A percentile compares a stretch with the other conserved stretches of the same genome.
Evolutionary conservation across 1,140 invertebrate species (phyloP).

Genomic region (Drosophila parabipectinata): DNA sequence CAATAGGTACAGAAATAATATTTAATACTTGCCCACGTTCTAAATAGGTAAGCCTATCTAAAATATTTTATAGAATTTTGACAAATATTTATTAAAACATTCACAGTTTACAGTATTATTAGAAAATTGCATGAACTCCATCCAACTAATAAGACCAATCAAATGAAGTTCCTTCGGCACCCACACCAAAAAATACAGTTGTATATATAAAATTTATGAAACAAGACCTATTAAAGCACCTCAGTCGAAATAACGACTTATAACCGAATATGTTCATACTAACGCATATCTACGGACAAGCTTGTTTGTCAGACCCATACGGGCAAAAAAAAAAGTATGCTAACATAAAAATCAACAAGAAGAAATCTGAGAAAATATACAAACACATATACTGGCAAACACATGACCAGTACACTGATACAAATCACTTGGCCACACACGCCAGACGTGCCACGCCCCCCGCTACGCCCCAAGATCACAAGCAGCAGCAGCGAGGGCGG

Average conservation of each 20-base stretch:
- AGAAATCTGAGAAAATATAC: constrained; percentile 58
- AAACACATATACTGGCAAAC: constrained; percentile 37
- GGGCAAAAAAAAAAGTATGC: constrained; percentile 31
- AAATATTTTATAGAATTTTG: too few species aligned
- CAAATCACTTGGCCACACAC: constrained; percentile 69
- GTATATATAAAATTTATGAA: constrained; percentile 59
- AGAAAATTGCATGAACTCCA: too few species aligned
- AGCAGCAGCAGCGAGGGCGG: not conserved
- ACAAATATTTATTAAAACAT: too few species aligned
- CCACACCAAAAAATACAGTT: constrained; percentile 8
- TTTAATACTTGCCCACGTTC: too few species aligned
- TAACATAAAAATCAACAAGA: constrained; percentile 72
- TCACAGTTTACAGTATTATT: not conserved
- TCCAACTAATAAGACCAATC: constrained; percentile 23
- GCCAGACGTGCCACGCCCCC: constrained; percentile 39
- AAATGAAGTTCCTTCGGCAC: constrained; percentile 15
- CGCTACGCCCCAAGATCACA: not conserved
- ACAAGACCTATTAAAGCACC: constrained; percentile 62
- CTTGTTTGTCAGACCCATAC: constrained; percentile 41
- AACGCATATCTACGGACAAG: constrained; percentile 21
- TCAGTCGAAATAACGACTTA: constrained; percentile 53
- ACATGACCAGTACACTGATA: constrained; percentile 45
- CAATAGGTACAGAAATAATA: not conserved
- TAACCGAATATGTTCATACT: constrained; percentile 12
- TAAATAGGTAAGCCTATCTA: too few species aligned